Percentiles rank a stretch among this genome's conserved stretches.
Conservation (phyloP, 1,140 invertebrate genomes). For the Drosophila carrolli region DNA sequence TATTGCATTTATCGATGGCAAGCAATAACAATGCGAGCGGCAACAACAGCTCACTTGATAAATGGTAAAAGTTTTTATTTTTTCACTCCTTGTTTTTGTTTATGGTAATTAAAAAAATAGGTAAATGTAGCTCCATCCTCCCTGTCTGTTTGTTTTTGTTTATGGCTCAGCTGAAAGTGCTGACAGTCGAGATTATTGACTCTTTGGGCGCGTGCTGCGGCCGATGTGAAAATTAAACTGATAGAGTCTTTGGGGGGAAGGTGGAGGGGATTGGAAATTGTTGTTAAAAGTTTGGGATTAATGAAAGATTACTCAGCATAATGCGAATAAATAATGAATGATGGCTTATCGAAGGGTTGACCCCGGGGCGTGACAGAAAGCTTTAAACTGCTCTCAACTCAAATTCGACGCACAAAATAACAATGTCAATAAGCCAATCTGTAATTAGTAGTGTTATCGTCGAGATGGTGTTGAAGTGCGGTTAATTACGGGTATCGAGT, state of each 20-base stretch:
- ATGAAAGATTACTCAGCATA: constrained; percentile 58
- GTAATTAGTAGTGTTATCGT: constrained; percentile 31
- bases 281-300: constrained; percentile 60
- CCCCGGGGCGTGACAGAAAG: constrained; percentile 18
- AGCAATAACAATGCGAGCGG: constrained; percentile 35
- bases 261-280: constrained; percentile 26
- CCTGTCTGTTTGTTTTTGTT: constrained; percentile 34
- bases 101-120: constrained; percentile 75
- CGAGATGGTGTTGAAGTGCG: constrained; percentile 13
- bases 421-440: constrained; percentile 33
- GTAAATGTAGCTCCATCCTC: constrained; percentile 20
- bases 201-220: constrained; percentile 46
- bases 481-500: constrained; percentile 14
- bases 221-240: constrained; percentile 45
- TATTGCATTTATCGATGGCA: constrained; percentile 64
- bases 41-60: constrained; percentile 53
- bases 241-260: background rate
- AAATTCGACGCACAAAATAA: constrained; percentile 14
- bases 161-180: constrained; percentile 49
- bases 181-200: constrained; percentile 60
- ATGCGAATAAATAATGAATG: constrained; percentile 55
- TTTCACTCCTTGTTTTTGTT: constrained; percentile 45
- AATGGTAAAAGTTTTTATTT: constrained; percentile 75
- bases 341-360: constrained; percentile 45
- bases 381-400: constrained; percentile 19